These are phyloP conservation scores for Formica selysi DNA, from an alignment of 1,140 invertebrate genomes.

Conservation along the genomic window DNA sequence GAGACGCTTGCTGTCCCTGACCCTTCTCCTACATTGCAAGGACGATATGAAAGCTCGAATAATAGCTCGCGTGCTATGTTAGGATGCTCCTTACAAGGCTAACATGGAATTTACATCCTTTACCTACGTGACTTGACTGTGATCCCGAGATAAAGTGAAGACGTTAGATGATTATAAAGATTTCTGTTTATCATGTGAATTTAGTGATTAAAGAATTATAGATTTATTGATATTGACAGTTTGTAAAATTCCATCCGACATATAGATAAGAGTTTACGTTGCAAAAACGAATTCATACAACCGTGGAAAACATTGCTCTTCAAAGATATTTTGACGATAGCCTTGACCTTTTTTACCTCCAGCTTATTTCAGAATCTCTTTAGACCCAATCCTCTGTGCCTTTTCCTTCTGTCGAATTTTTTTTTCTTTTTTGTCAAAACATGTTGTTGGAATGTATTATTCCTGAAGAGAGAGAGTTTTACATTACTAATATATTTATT, in stretches of 20 bases:
- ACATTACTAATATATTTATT: not conserved
- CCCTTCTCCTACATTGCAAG: conserved; percentile 40
- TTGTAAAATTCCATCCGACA: not conserved
- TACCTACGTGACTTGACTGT: not conserved
- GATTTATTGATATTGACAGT: not conserved
- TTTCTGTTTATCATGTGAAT: not conserved
- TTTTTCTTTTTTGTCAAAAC: not conserved
- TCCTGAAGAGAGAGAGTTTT: not conserved
- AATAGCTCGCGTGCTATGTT: conserved; percentile 48
- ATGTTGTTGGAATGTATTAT: not conserved
- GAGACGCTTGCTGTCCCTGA: conserved; percentile 58
- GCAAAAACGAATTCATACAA: not conserved
- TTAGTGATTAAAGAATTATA: not conserved
- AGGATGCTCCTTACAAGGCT: not conserved
- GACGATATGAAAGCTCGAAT: not conserved
- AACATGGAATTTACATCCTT: conserved; percentile 41
- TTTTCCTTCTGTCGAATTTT: not conserved
- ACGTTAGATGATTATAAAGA: not conserved
- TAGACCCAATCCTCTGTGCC: not conserved
- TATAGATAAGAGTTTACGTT: not conserved
- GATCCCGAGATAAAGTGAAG: not conserved
- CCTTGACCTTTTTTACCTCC: not conserved
- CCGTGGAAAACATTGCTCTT: not conserved
- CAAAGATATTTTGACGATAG: not conserved
- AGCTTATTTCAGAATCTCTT: not conserved